phyloP scores from a whole-genome alignment of 2,888 invertebrate species.

The Dynastes grantii region DNA sequence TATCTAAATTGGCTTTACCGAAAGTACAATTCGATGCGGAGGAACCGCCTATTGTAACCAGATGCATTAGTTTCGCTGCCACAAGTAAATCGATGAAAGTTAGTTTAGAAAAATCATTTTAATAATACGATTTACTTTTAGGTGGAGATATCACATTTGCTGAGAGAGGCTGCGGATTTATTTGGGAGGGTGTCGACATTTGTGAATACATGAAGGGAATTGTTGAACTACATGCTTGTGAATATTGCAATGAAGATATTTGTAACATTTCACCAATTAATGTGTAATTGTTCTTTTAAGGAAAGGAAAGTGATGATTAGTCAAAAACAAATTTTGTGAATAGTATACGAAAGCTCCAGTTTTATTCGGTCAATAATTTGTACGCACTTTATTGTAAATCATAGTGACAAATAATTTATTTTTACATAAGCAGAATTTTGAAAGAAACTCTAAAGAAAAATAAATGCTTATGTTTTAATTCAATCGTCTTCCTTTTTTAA shows the following conservation, averaged over 20 bases:
- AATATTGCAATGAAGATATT: background rate
- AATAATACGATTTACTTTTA: conserved; percentile 12
- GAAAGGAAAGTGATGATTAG: too few species aligned
- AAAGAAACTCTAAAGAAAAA: too few species aligned
- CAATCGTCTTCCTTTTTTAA: too few species aligned
- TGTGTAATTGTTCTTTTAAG: background rate
- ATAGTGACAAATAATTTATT: too few species aligned
- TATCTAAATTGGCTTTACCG: background rate
- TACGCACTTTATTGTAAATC: too few species aligned
- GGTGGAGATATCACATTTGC: background rate
- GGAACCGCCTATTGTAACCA: background rate
- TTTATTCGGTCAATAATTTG: too few species aligned
- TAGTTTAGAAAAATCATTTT: background rate
- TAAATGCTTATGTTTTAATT: too few species aligned
- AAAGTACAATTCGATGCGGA: background rate
- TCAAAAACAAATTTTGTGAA: too few species aligned
- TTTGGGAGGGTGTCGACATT: conserved; percentile 28
- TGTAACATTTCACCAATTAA: conserved; percentile 10
- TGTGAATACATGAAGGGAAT: background rate
- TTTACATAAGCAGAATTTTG: too few species aligned
- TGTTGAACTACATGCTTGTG: background rate
- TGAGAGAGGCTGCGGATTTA: conserved; percentile 39
- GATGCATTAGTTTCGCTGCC: conserved; percentile 10
- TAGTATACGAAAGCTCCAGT: too few species aligned
- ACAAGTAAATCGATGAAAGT: background rate